Percentiles rank a stretch among this genome's conserved stretches.
phyloP scores from a whole-genome alignment of 2,797 vertebrate genomes.

The Mus caroli region DNA sequence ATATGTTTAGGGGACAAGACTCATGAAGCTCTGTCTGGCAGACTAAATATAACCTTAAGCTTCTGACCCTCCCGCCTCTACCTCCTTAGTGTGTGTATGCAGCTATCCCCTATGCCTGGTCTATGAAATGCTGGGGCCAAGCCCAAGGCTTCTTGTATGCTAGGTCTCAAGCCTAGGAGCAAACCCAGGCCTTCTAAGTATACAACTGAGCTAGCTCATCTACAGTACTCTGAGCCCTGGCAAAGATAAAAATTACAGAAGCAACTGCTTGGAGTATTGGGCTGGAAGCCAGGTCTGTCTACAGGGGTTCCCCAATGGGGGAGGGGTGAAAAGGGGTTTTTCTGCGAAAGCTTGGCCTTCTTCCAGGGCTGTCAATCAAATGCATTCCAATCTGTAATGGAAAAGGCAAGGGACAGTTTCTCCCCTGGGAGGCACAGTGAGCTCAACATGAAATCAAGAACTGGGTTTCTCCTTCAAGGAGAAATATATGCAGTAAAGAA shows the following conservation, averaged over 20 bases:
- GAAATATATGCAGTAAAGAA: background rate
- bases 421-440: background rate
- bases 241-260: background rate
- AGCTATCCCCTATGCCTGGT: background rate
- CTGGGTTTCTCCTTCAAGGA: background rate
- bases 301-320: background rate
- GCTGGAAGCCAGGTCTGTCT: background rate
- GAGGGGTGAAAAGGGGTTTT: background rate
- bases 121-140: background rate
- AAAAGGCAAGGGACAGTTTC: background rate
- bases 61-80: background rate
- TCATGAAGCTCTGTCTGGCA: background rate
- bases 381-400: background rate
- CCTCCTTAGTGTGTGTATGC: background rate
- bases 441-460: background rate
- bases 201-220: background rate
- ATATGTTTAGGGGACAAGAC: no score
- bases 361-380: constrained; percentile 33
- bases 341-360: background rate
- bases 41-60: background rate
- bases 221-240: background rate
- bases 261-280: background rate
- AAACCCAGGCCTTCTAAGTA: background rate
- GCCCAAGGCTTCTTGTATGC: background rate
- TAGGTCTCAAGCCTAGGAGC: background rate